Percentiles rank a stretch among this genome's conserved stretches.
Evolutionary conservation across 2,113 vertebrate genomes (phyloP).

Genomic region (Rhizomys pruinosus): DNA sequence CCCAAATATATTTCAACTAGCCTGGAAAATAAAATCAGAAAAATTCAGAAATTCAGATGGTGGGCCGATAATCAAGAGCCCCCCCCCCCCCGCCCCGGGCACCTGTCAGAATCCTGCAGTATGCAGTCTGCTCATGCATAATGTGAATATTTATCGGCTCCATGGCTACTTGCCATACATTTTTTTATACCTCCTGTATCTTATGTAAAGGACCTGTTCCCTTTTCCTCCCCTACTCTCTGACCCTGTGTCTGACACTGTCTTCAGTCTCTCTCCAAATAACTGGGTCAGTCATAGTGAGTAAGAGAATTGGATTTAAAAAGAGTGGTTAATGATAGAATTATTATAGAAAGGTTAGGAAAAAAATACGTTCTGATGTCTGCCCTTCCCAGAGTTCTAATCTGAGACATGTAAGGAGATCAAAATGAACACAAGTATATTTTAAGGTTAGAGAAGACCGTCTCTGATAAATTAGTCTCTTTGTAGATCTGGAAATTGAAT

Average conservation of each 20-base stretch:
- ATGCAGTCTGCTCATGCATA: slow-evolving; percentile 75
- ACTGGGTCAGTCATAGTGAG: background rate
- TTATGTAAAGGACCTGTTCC: slow-evolving; percentile 23
- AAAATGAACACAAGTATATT: slow-evolving; percentile 67
- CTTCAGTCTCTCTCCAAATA: slow-evolving; percentile 23
- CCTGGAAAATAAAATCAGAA: slow-evolving; percentile 54
- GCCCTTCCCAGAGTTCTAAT: slow-evolving; percentile 76
- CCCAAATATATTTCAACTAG: slow-evolving; percentile 36
- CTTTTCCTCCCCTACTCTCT: slow-evolving; percentile 47
- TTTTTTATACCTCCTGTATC: slow-evolving; percentile 70
- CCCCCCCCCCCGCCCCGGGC: too few species aligned
- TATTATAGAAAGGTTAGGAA: slow-evolving; percentile 59
- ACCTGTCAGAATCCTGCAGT: slow-evolving; percentile 69
- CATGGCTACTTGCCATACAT: slow-evolving; percentile 72
- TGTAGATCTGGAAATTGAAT: slow-evolving; percentile 75
- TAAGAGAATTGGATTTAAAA: slow-evolving; percentile 59
- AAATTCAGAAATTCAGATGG: slow-evolving; percentile 74
- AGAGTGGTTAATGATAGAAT: slow-evolving; percentile 74
- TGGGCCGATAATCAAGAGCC: slow-evolving; percentile 71
- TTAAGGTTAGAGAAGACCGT: slow-evolving; percentile 75
- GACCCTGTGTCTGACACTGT: slow-evolving; percentile 57
- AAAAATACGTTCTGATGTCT: slow-evolving; percentile 59
- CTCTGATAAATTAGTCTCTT: slow-evolving; percentile 77
- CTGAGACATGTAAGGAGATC: slow-evolving; percentile 66
- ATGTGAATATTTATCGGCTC: slow-evolving; percentile 78